Percentiles rank a stretch among this genome's conserved stretches.
These are phyloP conservation scores for Ophonus ardosiacus DNA, from an alignment of 2,888 invertebrate genomes.

Conservation along the genomic window DNA sequence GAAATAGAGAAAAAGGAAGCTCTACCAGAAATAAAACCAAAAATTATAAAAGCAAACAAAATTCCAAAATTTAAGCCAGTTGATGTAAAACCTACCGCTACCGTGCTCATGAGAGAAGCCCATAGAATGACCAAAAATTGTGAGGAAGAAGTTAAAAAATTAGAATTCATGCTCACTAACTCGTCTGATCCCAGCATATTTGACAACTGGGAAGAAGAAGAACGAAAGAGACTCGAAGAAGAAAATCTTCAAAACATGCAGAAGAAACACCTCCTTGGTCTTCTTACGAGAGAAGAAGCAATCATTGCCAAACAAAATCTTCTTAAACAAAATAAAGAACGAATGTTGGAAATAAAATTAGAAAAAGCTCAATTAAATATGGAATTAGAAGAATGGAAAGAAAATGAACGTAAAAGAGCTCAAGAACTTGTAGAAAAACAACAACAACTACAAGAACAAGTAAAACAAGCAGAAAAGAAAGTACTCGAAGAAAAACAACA, in stretches of 20 bases:
- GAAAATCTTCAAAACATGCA: constrained; percentile 78
- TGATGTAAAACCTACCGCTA: constrained; percentile 76
- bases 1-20: constrained; percentile 57
- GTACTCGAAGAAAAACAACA: constrained; percentile 78
- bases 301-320: constrained; percentile 78
- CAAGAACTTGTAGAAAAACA: constrained; percentile 76
- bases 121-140: constrained; percentile 76
- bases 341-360: constrained; percentile 76
- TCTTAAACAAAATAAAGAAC: constrained; percentile 76
- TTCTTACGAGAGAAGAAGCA: constrained; percentile 80
- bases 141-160: constrained; percentile 77
- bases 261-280: constrained; percentile 79
- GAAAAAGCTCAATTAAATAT: constrained; percentile 76
- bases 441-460: constrained; percentile 75
- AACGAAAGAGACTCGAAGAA: constrained; percentile 76
- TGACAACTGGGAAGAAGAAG: constrained; percentile 75
- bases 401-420: constrained; percentile 76
- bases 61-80: constrained; percentile 67
- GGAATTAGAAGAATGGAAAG: constrained; percentile 78
- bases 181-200: constrained; percentile 75
- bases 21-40: constrained; percentile 48
- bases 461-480: constrained; percentile 77
- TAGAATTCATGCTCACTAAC: constrained; percentile 76
- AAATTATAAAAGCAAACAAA: constrained; percentile 57
- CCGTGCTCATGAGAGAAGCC: constrained; percentile 78